Evolutionary conservation across 1,140 invertebrate species (phyloP), one percentile per base, ranked within the genome.

Genomic region (Drosophila sturtevanti): DNA sequence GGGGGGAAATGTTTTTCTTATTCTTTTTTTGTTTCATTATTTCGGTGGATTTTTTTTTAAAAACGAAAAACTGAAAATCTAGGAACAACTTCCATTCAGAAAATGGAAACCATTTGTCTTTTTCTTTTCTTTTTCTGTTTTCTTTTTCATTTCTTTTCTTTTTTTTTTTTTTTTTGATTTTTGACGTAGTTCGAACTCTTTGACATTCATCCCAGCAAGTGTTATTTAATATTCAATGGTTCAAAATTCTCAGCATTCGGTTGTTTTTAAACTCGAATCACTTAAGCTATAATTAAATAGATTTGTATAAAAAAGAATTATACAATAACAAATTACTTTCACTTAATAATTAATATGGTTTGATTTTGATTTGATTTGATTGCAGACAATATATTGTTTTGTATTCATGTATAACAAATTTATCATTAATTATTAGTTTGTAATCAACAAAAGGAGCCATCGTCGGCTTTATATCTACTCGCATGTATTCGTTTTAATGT

Each of bases 261-360:
- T 89, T 70, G 84, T 89, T 62, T 89, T 89, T 80, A 89, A 89
- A 89, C 85, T 89, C 77, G 84, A 89, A 89, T 89, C 84, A 89
- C 84, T 89, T 89, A 89, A 55, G 84, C 84, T 89, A 89, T 89
- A 89, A 89, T 84, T 34, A 56, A 56, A 76, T 79, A 86, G 60
- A 82, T 82, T 71, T 77, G 76, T 70, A 71, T 86, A 70, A 71
- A 71, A 87, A 81, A 89, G 68, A 86, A 84, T 76, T 82, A 73
- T 80, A 78, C 70, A 77, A 80, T 74, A 69, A 77, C 73, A 65
- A 89, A 89, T 89, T 89, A 89, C 85, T 89, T 79, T 66, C 51
- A 59, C 35, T 69, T 67, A 34, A 67, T 68, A 48, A 61, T 71
- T 54, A 54, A 44, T 63, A 55, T 63, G 7, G 41, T 34, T 59